These are phyloP conservation scores for Flabesymbios commensalis DNA, from an alignment of 2,888 invertebrate genomes.

Conservation along the genomic window DNA sequence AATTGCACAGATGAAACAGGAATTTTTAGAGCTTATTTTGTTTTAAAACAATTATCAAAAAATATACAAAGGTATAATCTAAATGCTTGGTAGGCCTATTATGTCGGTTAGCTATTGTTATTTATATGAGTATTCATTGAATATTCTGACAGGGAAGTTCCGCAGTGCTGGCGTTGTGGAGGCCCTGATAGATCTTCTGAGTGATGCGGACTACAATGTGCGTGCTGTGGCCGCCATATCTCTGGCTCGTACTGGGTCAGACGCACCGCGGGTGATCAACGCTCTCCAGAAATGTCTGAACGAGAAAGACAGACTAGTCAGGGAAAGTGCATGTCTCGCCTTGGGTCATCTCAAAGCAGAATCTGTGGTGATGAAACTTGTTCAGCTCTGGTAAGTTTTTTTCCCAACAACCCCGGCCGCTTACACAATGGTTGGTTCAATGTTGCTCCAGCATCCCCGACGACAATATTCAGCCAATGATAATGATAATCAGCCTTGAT, in stretches of 20 bases:
- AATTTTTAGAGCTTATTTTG: too few species aligned
- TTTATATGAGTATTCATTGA: too few species aligned
- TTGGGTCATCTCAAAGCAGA: slow-evolving; percentile 44
- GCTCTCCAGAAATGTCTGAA: slow-evolving; percentile 38
- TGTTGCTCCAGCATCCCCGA: too few species aligned
- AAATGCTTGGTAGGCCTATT: too few species aligned
- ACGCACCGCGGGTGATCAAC: slow-evolving; percentile 29
- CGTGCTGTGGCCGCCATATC: slow-evolving; percentile 48
- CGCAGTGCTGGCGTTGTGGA: slow-evolving; percentile 44
- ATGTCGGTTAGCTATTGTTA: too few species aligned
- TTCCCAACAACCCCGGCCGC: not conserved
- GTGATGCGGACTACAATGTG: slow-evolving; percentile 44
- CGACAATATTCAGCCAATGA: too few species aligned
- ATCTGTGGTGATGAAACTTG: slow-evolving; percentile 41
- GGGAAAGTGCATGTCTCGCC: slow-evolving; percentile 49
- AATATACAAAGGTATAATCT: too few species aligned
- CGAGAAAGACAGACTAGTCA: slow-evolving; percentile 46
- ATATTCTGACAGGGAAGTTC: slow-evolving; percentile 49
- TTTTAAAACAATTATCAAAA: too few species aligned
- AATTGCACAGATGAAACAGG: too few species aligned
- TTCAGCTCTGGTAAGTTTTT: slow-evolving; percentile 45
- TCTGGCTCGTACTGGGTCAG: slow-evolving; percentile 41
- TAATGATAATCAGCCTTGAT: too few species aligned
- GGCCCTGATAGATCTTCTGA: slow-evolving; percentile 43
- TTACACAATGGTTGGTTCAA: not conserved